Evolutionary conservation across 2,888 invertebrate genomes (phyloP), one percentile per base, ranked within the genome.

Genomic region (Sclerodermus sp.): DNA sequence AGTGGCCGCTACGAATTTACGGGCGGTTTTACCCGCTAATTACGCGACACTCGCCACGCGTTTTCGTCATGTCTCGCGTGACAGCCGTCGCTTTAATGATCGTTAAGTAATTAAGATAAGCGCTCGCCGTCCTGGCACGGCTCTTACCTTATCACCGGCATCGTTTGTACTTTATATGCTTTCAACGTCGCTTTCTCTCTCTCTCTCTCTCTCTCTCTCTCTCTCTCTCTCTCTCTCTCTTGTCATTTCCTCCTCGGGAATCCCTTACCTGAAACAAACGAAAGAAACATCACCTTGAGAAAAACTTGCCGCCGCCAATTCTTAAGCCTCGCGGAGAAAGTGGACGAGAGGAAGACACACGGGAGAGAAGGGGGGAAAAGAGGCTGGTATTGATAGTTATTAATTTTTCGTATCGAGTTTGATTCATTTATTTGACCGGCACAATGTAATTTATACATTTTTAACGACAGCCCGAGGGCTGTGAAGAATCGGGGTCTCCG

Each of bases 41-140:
- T 34, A 34, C 34, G 12, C 34, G 34, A 34, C 34, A 34, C 34
- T 23, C 34, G 34, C 13, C 42, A 37, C 2, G 40, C 50, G 32
- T 55, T 36, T 51, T 45, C 49, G n/a, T 30, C 40, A 58, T 47
- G 49, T 55, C 56, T 60, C 59, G 62, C 61, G 62, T 64, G 67
- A 60, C 61, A 62, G 55, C 49, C 45, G 57, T 44, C 56, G 57
- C 49, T 67, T 66, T 64, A 64, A 67, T 57, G 66, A 60, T 65
- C 62, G 60, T 67, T 62, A 60, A 62, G 62, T 57, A 59, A 64
- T 64, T 62, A 52, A 55, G 62, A 67, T 67, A 61, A 65, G 44
- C 46, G 47, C 44, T 13, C 17, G 37, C 32, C 16, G 49, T 42
- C 54, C 58, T 56, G 45, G 14, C 17, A 39, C 32, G 23, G 49